phyloP scores from a whole-genome alignment of 1,140 invertebrate genomes.

The Drosophila truncata region DNA sequence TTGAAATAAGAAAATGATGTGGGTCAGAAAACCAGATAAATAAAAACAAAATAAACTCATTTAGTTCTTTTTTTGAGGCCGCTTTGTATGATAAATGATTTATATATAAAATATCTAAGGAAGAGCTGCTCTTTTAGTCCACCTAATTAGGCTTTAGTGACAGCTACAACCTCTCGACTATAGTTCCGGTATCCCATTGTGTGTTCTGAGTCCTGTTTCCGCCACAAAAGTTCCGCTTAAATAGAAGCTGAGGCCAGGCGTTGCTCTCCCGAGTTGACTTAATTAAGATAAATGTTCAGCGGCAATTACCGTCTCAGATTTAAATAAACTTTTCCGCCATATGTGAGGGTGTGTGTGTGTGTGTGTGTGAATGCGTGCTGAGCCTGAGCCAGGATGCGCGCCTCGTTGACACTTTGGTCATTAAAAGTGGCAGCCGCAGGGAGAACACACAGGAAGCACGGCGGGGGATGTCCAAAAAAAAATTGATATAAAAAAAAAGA shows the following conservation, averaged over 20 bases:
- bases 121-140: not conserved
- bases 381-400: too few species aligned
- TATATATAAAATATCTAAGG: not conserved
- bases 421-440: conserved; percentile 36
- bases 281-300: conserved; percentile 59
- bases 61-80: not conserved
- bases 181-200: not conserved
- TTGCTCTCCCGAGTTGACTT: conserved; percentile 24
- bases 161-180: conserved; percentile 1
- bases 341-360: conserved; percentile 4
- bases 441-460: not conserved
- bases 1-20: not conserved
- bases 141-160: not conserved
- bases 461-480: conserved; percentile 8
- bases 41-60: too few species aligned
- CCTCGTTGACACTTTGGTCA: conserved; percentile 34
- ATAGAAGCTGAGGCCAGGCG: conserved; percentile 4
- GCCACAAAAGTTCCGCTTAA: conserved; percentile 36
- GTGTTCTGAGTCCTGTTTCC: conserved; percentile 6
- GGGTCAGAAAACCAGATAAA: not conserved
- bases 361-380: too few species aligned
- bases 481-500: not conserved
- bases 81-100: not conserved
- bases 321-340: conserved; percentile 39
- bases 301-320: conserved; percentile 56